These are phyloP conservation scores for Otus sunia DNA, from an alignment of 2,113 vertebrate genomes.

Conservation along the genomic window DNA sequence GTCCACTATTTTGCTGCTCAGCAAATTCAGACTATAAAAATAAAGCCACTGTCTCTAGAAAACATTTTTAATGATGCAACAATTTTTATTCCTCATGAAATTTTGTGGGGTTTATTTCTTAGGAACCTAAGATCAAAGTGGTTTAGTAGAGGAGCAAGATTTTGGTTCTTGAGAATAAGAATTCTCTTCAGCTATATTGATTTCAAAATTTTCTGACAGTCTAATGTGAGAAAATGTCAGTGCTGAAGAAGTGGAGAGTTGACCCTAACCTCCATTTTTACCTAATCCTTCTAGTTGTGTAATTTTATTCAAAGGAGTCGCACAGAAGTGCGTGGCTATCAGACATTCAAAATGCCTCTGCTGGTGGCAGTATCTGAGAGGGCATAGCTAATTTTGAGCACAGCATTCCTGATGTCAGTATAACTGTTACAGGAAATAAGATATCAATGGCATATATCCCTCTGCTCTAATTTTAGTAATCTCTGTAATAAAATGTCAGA, in stretches of 20 bases:
- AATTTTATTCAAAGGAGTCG: background rate
- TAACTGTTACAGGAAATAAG: conserved; percentile 60
- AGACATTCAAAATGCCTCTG: background rate
- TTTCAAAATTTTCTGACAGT: background rate
- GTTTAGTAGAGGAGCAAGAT: background rate
- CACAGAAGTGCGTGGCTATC: background rate
- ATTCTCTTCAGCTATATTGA: background rate
- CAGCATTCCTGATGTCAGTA: conserved; percentile 19
- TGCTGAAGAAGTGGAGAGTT: background rate
- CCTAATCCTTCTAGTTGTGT: background rate
- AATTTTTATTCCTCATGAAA: background rate
- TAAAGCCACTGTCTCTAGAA: background rate
- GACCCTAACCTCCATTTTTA: background rate
- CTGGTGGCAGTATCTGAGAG: background rate
- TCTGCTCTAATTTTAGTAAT: conserved; percentile 73
- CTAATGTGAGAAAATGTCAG: background rate
- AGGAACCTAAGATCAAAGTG: background rate
- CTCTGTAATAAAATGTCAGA: conserved; percentile 31
- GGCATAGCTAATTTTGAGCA: conserved; percentile 49
- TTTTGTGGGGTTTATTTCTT: background rate
- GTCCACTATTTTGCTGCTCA: background rate
- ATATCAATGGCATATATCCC: conserved; percentile 58
- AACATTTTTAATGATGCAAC: background rate
- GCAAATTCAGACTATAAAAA: background rate
- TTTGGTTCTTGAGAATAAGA: background rate